These are phyloP conservation scores for Gryllus bimaculatus DNA, from an alignment of 1,140 invertebrate species.

Conservation along the genomic window DNA sequence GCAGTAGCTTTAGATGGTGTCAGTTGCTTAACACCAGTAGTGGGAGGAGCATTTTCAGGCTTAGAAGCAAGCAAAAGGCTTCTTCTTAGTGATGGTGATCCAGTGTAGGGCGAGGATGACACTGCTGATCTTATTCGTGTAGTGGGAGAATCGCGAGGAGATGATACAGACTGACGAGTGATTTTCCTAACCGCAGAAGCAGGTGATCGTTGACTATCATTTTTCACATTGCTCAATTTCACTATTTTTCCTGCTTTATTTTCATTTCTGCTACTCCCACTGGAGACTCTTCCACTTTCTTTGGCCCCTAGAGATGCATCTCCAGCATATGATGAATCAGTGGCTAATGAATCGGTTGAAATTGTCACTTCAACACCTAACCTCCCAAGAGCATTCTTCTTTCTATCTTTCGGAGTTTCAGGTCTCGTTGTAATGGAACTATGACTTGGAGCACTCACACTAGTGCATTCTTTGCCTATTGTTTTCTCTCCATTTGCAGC, in stretches of 20 bases:
- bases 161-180: constrained; percentile 12
- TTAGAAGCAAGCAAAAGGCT: constrained; percentile 31
- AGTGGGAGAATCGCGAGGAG: constrained; percentile 16
- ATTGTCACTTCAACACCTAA: constrained; percentile 14
- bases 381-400: constrained; percentile 13
- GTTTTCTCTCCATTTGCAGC: constrained; percentile 7
- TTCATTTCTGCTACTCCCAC: not conserved
- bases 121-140: not conserved
- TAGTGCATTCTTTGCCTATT: not conserved
- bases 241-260: constrained; percentile 8
- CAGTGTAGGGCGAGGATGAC: constrained; percentile 8
- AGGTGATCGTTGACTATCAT: constrained; percentile 3
- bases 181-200: not conserved
- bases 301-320: not conserved
- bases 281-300: not conserved
- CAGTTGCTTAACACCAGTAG: not conserved
- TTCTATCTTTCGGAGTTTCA: constrained; percentile 15
- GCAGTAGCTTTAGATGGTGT: not conserved
- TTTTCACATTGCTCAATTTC: not conserved
- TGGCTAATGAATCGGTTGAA: constrained; percentile 14
- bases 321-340: constrained; percentile 8
- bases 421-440: constrained; percentile 9
- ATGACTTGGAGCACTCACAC: constrained; percentile 11
- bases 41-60: constrained; percentile 20
- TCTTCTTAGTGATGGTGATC: constrained; percentile 30